Base-by-base conservation (phyloP, 2,888 invertebrate genomes). In the Pelosia muscerda region DNA sequence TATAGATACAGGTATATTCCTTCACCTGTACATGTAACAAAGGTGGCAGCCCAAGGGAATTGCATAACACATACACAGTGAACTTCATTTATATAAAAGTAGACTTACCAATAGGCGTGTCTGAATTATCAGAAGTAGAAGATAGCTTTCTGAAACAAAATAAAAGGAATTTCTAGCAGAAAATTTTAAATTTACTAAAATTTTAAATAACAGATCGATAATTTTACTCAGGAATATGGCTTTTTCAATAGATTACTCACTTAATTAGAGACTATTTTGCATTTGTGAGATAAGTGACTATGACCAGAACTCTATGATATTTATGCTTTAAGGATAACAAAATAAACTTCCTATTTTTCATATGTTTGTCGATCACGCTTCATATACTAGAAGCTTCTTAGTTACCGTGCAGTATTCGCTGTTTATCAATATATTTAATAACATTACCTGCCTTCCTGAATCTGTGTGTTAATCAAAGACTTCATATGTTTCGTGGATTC, bases 401-500 rank as follows among this genome's bases (percentile, higher is more conserved):
- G n/a, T 49, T n/a, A n/a, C 49, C 42, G 19, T 19, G 42, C 42
- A 19, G 19, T 42, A 10, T 38, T 38, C 15, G 10, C 42, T 42
- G 19, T 38, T 13, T 38, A 38, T 19, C 19, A 49, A 25, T 9
- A 42, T 57, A 56, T 28, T 53, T 60, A 61, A 60, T 57, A 67
- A 69, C 70, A 69, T 81, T 77, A 92, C 94, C 92, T 90, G 84
- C 86, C 84, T 82, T 92, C 90, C 84, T 89, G 90, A 74, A 96
- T 95, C 85, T 96, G 95, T 74, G 91, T 90, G 77, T 96, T 96
- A 58, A 95, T 92, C 58, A 96, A 82, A 2, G 96, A 95, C 83
- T 96, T 96, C 75, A 92, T 91, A 38, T 95, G 86, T 80, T 96
- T 96, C 1, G 90, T 90, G n/a, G 95, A 94, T 71, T 96, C 96